Evolutionary conservation across 2,888 invertebrate species (phyloP).

Genomic region (Timandra comae): DNA sequence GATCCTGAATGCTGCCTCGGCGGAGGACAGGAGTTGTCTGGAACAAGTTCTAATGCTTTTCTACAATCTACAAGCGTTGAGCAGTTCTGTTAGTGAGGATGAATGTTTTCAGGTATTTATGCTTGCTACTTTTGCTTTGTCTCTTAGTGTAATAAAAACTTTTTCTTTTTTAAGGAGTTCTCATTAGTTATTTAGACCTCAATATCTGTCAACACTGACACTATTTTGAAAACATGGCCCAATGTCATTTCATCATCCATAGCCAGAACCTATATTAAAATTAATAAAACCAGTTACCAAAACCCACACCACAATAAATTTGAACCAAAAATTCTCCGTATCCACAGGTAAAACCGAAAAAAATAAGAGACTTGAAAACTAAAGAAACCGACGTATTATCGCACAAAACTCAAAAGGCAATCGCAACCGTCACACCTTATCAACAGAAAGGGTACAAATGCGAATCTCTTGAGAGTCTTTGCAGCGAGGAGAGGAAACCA

Average conservation of each 20-base stretch:
- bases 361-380: slow-evolving; percentile 57
- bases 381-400: slow-evolving; percentile 62
- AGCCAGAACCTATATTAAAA: no score
- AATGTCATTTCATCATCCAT: no score
- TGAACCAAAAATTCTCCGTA: slow-evolving; percentile 12
- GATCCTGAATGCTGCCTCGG: slow-evolving; percentile 67
- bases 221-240: no score
- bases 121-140: no score
- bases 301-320: no score
- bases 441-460: slow-evolving; percentile 67
- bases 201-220: no score
- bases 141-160: no score
- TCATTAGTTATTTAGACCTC: no score
- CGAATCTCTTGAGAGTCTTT: slow-evolving; percentile 64
- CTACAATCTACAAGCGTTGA: slow-evolving; percentile 77
- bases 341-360: slow-evolving; percentile 63
- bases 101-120: slow-evolving; percentile 70
- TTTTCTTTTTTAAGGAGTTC: no score
- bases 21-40: slow-evolving; percentile 78
- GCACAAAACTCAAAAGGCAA: slow-evolving; percentile 73
- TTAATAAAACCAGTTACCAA: no score
- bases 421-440: slow-evolving; percentile 81
- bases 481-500: slow-evolving; percentile 67
- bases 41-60: slow-evolving; percentile 79
- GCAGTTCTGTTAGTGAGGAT: slow-evolving; percentile 74